These are phyloP conservation scores for Augochlora pura DNA, from an alignment of 1,140 invertebrate species.

Conservation along the genomic window DNA sequence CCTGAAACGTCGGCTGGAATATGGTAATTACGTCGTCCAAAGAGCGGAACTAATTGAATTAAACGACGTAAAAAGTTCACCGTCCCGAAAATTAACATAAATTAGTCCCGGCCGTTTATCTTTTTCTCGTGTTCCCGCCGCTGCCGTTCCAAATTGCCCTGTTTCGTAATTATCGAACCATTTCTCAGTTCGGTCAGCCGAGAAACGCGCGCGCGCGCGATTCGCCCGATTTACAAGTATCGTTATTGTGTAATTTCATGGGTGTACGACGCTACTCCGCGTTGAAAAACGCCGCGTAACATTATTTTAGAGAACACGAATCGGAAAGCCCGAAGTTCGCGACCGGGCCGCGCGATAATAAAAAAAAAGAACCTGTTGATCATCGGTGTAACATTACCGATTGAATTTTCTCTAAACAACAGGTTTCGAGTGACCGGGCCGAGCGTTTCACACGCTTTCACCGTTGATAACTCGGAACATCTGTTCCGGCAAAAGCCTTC, in stretches of 20 bases:
- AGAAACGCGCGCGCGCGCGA: neutral
- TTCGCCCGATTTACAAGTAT: conserved; percentile 9
- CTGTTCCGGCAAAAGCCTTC: conserved; percentile 18
- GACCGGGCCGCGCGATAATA: neutral
- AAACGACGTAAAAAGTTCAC: conserved; percentile 66
- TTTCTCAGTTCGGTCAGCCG: neutral
- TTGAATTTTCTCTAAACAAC: neutral
- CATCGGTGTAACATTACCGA: neutral
- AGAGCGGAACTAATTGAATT: conserved; percentile 70
- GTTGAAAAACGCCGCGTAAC: no score
- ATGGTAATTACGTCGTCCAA: conserved; percentile 67
- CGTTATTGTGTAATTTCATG: neutral
- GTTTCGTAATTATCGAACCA: conserved; percentile 8
- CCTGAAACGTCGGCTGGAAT: conserved; percentile 41
- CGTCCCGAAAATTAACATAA: conserved; percentile 64
- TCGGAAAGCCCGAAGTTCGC: neutral
- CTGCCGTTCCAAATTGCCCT: neutral
- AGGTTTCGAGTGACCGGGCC: neutral
- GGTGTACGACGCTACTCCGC: no score
- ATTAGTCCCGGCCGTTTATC: conserved; percentile 57
- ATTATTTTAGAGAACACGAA: no score
- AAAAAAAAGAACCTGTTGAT: neutral
- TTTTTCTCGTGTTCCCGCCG: conserved; percentile 19
- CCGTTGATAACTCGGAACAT: conserved; percentile 13
- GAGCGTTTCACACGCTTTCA: neutral